Percentiles rank a stretch among this genome's conserved stretches.
Conservation (phyloP, 1,140 invertebrate species). For the Carcinoscorpius rotundicauda region DNA sequence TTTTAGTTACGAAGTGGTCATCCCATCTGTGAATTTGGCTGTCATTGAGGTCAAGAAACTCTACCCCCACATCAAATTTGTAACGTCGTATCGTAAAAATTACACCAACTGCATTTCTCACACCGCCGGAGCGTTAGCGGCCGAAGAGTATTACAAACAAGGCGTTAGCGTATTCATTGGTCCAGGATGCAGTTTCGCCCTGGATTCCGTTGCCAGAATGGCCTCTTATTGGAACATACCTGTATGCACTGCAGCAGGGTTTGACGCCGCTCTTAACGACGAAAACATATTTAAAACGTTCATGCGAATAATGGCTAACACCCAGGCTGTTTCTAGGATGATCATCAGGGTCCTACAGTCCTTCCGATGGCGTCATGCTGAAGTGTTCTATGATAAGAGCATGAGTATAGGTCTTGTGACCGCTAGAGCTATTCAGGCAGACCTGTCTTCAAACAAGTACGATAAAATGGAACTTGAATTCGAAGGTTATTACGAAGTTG, state of each 20-base stretch:
- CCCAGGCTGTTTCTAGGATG: too few species aligned
- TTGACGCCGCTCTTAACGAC: slow-evolving; percentile 55
- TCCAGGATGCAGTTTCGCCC: slow-evolving; percentile 54
- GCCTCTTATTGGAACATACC: slow-evolving; percentile 48
- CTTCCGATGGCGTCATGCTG: too few species aligned
- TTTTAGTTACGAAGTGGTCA: slow-evolving; percentile 14
- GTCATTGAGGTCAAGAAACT: slow-evolving; percentile 9
- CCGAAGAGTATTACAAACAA: slow-evolving; percentile 22
- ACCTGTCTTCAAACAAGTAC: too few species aligned
- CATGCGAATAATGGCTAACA: too few species aligned
- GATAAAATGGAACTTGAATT: too few species aligned
- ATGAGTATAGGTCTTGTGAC: too few species aligned
- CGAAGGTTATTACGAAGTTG: too few species aligned
- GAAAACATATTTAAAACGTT: slow-evolving; percentile 53
- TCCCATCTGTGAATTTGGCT: slow-evolving; percentile 19
- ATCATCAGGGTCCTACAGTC: too few species aligned
- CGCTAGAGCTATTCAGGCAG: too few species aligned
- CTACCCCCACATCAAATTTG: slow-evolving; percentile 14
- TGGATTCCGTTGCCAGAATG: slow-evolving; percentile 66
- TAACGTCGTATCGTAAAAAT: slow-evolving; percentile 8
- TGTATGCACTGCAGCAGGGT: slow-evolving; percentile 58
- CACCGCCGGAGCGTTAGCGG: slow-evolving; percentile 15
- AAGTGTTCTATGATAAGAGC: too few species aligned
- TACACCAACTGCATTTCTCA: slow-evolving; percentile 12
- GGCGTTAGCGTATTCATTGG: slow-evolving; percentile 18